These are phyloP conservation scores for Chelonus insularis DNA, from an alignment of 1,140 invertebrate genomes.

Conservation along the genomic window DNA sequence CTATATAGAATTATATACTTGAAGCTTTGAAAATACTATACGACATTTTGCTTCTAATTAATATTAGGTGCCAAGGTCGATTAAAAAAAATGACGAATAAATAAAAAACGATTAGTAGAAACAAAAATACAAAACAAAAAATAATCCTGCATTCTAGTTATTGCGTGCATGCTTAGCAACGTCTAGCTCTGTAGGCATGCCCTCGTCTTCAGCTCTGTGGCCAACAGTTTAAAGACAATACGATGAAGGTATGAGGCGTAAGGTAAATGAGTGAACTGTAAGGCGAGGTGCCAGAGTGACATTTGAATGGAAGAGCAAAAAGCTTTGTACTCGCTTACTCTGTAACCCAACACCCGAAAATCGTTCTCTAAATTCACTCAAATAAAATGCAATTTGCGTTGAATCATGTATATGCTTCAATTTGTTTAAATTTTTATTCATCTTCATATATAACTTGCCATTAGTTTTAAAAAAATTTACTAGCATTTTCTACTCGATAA, in stretches of 20 bases:
- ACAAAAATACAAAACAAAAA: too few species aligned
- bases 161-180: background rate
- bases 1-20: background rate
- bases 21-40: too few species aligned
- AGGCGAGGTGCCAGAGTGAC: constrained; percentile 58
- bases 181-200: constrained; percentile 17
- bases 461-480: too few species aligned
- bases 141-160: too few species aligned
- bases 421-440: constrained; percentile 6
- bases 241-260: constrained; percentile 31
- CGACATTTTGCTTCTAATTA: too few species aligned
- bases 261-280: constrained; percentile 34
- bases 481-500: too few species aligned
- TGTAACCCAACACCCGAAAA: constrained; percentile 56
- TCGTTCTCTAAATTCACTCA: constrained; percentile 54
- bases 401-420: background rate
- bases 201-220: constrained; percentile 45
- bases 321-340: constrained; percentile 44
- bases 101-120: too few species aligned
- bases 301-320: constrained; percentile 56
- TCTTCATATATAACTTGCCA: too few species aligned
- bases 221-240: constrained; percentile 50
- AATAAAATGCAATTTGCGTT: constrained; percentile 12
- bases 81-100: too few species aligned
- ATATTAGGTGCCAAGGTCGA: too few species aligned